Base-by-base conservation (phyloP, 2,113 vertebrate species). In the Panthera leo region DNA sequence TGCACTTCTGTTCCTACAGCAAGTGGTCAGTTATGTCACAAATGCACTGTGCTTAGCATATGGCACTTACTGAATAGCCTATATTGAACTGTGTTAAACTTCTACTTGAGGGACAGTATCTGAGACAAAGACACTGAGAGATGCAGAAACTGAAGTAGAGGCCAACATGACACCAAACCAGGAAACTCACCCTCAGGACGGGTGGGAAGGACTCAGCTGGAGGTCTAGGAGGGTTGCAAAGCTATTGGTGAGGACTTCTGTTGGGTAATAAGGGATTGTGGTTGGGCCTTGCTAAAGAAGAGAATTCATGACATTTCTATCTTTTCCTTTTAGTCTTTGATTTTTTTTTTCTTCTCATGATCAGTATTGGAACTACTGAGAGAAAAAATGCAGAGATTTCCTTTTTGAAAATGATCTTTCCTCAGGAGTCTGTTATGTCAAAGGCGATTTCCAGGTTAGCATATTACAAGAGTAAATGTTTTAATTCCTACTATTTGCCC, bases 321-420 rank as follows among this genome's bases (percentile, higher is more conserved):
- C 55, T 75, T 93, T 53, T 75, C 8, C 61, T 68, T 93, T 89
- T 51, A 61, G 39, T 45, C 58, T 51, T 61, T 42, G 14, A 29
- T 18, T 83, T 53, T 18, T 51, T 27, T 29, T 21, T 34, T 31
- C 75, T 75, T 75, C 48, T 25, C 7, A 27, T 18, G 1, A 78
- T 67, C 18, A 48, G 1, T 84, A 76, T 2, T 65, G 19, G n/a
- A 95, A 39, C 16, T 94, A 53, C 36, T 42, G 39, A 91, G 68
- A 92, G 48, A 70, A 45, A 89, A 76, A 93, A 82, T 29, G 13
- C 14, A 79, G 68, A 80, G 19, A 65, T 73, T 84, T 88, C 91
- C 27, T 80, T 95, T 85, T 29, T 67, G 63, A 91, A 68, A 95
- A 55, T 75, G 48, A 68, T 71, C 23, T 18, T 23, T 21, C 48